phyloP scores from a whole-genome alignment of 1,140 invertebrate genomes.

The Chironomus striatipennis region DNA sequence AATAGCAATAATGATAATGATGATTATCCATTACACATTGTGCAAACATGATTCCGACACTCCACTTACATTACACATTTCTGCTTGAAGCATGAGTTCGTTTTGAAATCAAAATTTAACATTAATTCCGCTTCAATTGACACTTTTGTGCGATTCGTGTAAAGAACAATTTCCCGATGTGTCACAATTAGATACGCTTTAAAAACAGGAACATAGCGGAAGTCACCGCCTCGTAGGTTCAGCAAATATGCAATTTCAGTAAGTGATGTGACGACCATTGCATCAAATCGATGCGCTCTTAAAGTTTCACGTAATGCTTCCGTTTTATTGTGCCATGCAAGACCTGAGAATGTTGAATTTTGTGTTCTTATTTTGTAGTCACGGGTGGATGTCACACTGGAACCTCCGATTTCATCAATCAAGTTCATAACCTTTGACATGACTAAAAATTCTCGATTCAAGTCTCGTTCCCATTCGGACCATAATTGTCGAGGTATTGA shows the following conservation, averaged over 20 bases:
- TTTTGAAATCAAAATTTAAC: constrained; percentile 46
- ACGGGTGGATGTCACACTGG: constrained; percentile 46
- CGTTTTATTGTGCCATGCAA: constrained; percentile 64
- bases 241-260: constrained; percentile 92
- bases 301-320: constrained; percentile 56
- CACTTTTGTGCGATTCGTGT: constrained; percentile 51
- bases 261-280: constrained; percentile 76
- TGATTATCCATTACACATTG: background rate
- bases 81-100: constrained; percentile 50
- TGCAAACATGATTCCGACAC: constrained; percentile 28
- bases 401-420: constrained; percentile 62
- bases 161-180: constrained; percentile 50
- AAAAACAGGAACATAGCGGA: constrained; percentile 79
- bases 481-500: constrained; percentile 56
- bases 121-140: constrained; percentile 38
- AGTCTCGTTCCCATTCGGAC: constrained; percentile 47
- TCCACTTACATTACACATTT: constrained; percentile 56
- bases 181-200: constrained; percentile 68
- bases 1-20: too few relatives aligned
- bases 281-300: constrained; percentile 54
- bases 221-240: constrained; percentile 88
- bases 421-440: constrained; percentile 65
- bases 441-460: constrained; percentile 47
- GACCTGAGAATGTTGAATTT: constrained; percentile 39
- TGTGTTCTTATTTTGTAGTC: constrained; percentile 48